Evolutionary conservation across 2,113 vertebrate genomes (phyloP).

Genomic region (Phalacrocorax brasilianus): DNA sequence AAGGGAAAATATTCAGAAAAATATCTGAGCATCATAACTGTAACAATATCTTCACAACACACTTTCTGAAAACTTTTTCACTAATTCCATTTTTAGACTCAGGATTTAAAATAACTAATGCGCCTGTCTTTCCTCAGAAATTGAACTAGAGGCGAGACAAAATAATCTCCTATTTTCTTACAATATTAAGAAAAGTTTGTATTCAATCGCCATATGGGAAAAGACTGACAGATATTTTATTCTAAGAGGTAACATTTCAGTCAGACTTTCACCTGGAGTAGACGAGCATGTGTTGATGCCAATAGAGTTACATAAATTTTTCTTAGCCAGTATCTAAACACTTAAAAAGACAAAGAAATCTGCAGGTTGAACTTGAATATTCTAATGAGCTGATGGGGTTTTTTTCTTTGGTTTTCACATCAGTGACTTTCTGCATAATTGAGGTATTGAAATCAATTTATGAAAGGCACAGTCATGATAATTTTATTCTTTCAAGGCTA

Average conservation of each 20-base stretch:
- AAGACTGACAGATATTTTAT: not conserved
- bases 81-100: not conserved
- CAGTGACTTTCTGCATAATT: not conserved
- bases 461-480: not conserved
- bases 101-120: not conserved
- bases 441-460: not conserved
- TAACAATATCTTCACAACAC: not conserved
- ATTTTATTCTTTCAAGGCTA: not conserved
- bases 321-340: not conserved
- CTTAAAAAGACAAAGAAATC: not conserved
- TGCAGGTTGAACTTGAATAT: not conserved
- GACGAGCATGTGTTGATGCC: not conserved
- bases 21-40: not conserved
- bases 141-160: not conserved
- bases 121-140: not conserved
- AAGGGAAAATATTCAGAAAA: not conserved
- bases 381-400: not conserved
- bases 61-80: not conserved
- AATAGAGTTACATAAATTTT: not conserved
- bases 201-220: not conserved
- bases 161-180: not conserved
- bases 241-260: not conserved
- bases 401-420: not conserved
- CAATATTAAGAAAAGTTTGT: not conserved
- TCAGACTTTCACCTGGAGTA: not conserved